Evolutionary conservation across 1,140 invertebrate genomes (phyloP).

Genomic region (Eubasilissa regina): DNA sequence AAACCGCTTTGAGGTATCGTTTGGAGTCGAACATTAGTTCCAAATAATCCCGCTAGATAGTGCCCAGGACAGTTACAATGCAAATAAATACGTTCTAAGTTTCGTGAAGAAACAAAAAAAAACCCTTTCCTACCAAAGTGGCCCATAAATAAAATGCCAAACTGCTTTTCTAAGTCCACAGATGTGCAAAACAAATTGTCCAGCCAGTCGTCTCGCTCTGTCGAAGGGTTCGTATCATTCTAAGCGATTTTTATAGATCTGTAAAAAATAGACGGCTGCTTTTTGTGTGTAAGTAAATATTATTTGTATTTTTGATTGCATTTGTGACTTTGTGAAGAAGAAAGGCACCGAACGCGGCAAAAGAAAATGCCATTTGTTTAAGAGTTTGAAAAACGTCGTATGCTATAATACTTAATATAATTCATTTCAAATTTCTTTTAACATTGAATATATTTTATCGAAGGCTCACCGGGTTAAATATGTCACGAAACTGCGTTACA

Average conservation of each 20-base stretch:
- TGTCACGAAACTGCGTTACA: too few relatives aligned
- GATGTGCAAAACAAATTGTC: not conserved
- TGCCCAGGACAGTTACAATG: conserved; percentile 5
- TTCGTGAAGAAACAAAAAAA: conserved; percentile 27
- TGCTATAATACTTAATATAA: not conserved
- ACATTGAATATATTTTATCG: too few relatives aligned
- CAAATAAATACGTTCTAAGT: conserved; percentile 45
- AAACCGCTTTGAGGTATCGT: not conserved
- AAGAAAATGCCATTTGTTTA: conserved; percentile 13
- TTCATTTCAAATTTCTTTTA: too few relatives aligned
- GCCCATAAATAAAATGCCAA: conserved; percentile 44
- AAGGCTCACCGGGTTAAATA: too few relatives aligned
- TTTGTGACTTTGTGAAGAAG: not conserved
- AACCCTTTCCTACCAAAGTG: conserved; percentile 34
- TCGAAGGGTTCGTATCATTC: not conserved
- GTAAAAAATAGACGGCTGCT: not conserved
- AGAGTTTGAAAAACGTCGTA: not conserved
- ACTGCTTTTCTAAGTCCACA: conserved; percentile 22
- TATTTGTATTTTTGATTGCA: not conserved
- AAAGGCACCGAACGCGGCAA: conserved; percentile 15
- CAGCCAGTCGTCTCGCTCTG: not conserved
- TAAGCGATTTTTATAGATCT: not conserved
- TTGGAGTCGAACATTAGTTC: conserved; percentile 27
- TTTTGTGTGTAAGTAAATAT: not conserved
- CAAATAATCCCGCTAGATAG: conserved; percentile 32